Base-by-base conservation (phyloP, 2,797 vertebrate species). In the Mormyrus hasselquistii region DNA sequence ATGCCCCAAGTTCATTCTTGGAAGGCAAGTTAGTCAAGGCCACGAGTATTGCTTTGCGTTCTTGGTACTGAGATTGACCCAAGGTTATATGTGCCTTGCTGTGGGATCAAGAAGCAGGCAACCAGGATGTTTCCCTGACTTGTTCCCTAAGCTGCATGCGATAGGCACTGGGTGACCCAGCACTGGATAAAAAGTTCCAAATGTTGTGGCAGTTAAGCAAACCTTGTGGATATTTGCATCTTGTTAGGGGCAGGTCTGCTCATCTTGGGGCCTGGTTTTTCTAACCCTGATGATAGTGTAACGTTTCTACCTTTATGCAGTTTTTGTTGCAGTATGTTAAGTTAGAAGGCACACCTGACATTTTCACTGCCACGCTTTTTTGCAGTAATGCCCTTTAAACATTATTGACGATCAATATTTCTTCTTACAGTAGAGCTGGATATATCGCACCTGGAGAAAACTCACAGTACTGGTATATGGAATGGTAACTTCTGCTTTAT, bases 231-330 rank as follows among this genome's bases (percentile, higher is more conserved):
- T 6, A 47, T 47, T 82, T 82, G 16, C 41, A n/a, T 44, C 16
- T 44, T 41, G 38, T n/a, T 44, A 9, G 14, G 73, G 38, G 16
- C 38, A 8, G 73, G 38, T 79, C 41, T 82, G 41, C 6, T 82
- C 76, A 82, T 44, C 41, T 82, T 47, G 41, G 38, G 73, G 73
- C 85, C 44, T 92, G 88, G 87, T 89, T 52, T 14, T 44, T 84
- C 82, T 84, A 3, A 14, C n/a, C 9, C 1, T 52, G n/a, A 84
- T 47, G 82, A 44, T 10, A 25, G 10, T 50, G 50, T 50, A 52
- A 22, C 53, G 0, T 38, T 55, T 86, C 55, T 86, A 34, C n/a
- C 2, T 19, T 62, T 65, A 22, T 29, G 5, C 50, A 85, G 53
- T 62, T n/a, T 62, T 89, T 12, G 8, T 86, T 47, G 57, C 79